Percentiles rank a stretch among this genome's conserved stretches.
Conservation (phyloP, 2,797 vertebrate species). For the Lacerta viridis region DNA sequence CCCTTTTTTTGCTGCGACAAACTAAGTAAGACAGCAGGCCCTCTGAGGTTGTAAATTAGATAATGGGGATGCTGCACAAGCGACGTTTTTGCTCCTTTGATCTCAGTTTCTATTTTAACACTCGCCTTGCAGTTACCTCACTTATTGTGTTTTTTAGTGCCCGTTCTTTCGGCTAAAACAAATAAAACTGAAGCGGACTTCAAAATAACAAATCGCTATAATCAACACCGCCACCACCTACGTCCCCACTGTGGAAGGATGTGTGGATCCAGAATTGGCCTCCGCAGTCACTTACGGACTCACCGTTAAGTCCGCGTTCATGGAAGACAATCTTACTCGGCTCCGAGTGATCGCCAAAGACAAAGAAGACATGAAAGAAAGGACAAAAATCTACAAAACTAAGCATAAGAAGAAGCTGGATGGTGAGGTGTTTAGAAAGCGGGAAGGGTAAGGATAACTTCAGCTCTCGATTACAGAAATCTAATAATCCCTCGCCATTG, state of each 20-base stretch:
- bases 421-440: no score
- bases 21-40: not conserved
- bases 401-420: no score
- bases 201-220: not conserved
- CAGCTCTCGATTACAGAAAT: no score
- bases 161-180: not conserved
- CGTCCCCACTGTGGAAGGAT: not conserved
- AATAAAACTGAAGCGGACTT: not conserved
- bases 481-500: no score
- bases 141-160: not conserved
- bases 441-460: no score
- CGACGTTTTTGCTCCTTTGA: not conserved
- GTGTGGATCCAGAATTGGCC: no score
- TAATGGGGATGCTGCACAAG: not conserved
- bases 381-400: no score
- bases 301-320: no score
- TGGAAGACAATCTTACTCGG: no score
- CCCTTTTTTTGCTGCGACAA: not conserved
- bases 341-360: no score
- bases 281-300: no score
- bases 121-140: not conserved
- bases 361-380: no score
- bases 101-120: not conserved
- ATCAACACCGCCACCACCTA: not conserved
- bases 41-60: not conserved